Base-by-base conservation (phyloP, 2,797 vertebrate species). In the Sebastes nivosus region DNA sequence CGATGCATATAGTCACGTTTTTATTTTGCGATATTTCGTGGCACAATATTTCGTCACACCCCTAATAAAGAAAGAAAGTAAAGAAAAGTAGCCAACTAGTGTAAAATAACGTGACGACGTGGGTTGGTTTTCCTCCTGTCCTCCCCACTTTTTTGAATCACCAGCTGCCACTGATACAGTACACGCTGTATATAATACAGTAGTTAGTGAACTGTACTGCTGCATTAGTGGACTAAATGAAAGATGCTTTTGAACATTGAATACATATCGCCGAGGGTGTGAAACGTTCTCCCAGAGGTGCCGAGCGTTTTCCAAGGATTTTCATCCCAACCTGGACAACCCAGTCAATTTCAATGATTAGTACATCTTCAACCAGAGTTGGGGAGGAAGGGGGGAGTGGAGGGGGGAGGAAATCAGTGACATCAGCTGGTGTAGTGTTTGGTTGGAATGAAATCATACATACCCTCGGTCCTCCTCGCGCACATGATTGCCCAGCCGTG, bases 401-500 rank as follows among this genome's bases (percentile, higher is more conserved):
- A 2, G 14, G 10, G 29, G 14, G 22, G 60, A 24, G 73, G 73
- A 72, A 90, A 85, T 86, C 75, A 79, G 84, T 79, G 84, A 86
- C 85, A 93, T 93, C 89, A 91, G 88, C 78, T 90, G 88, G 80
- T 88, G 83, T 68, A 79, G 68, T 89, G 91, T 91, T 90, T 88
- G 80, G 85, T 72, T 85, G 83, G 88, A 92, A 91, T 92, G 76
- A 90, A 92, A 90, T 89, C 88, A 87, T 90, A 82, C 85, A 86
- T 88, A 87, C 86, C 75, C 83, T 59, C 69, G 55, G 79, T 87
- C 87, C 87, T 91, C 83, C 65, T 80, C 83, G 74, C 16, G 86
- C 88, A 86, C 87, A 90, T 80, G 90, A 93, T 93, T 94, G 88
- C 89, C 85, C 88, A 61, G 91, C 79, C 87, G 42, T 85, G 52